Conservation (phyloP, 2,113 vertebrate species). For the Engystomops pustulosus region DNA sequence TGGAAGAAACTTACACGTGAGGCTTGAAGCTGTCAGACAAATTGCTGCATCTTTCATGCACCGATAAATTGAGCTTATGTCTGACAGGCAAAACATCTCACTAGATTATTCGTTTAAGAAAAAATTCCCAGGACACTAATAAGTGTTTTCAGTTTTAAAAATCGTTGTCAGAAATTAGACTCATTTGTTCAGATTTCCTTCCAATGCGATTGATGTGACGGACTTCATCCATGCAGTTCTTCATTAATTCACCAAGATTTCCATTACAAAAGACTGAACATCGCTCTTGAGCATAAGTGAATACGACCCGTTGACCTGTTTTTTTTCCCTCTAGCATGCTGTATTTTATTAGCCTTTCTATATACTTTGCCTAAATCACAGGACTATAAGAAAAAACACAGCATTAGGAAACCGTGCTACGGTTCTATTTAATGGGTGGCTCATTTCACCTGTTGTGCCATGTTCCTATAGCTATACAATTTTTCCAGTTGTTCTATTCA, state of each 20-base stretch:
- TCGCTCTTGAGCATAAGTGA: too few species aligned
- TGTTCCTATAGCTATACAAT: too few species aligned
- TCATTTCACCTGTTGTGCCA: too few species aligned
- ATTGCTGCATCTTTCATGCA: conserved; percentile 24
- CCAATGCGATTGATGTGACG: not conserved
- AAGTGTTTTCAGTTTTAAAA: not conserved
- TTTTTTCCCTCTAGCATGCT: too few species aligned
- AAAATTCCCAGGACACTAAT: not conserved
- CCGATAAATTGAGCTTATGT: conserved; percentile 22
- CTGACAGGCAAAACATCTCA: conserved; percentile 2
- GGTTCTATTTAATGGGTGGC: too few species aligned
- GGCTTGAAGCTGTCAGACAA: not conserved
- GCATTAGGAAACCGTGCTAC: too few species aligned
- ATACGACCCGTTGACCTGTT: too few species aligned
- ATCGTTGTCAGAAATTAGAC: not conserved
- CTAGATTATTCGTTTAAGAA: conserved; percentile 10
- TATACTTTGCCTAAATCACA: too few species aligned
- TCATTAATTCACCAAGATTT: not conserved
- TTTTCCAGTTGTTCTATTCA: too few species aligned
- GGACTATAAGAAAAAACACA: too few species aligned
- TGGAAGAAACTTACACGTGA: not conserved
- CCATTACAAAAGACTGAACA: too few species aligned
- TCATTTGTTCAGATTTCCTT: not conserved
- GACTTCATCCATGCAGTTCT: not conserved
- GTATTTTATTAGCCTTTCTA: too few species aligned